Conservation (phyloP, 2,888 invertebrate species). For the Boloria selene region DNA sequence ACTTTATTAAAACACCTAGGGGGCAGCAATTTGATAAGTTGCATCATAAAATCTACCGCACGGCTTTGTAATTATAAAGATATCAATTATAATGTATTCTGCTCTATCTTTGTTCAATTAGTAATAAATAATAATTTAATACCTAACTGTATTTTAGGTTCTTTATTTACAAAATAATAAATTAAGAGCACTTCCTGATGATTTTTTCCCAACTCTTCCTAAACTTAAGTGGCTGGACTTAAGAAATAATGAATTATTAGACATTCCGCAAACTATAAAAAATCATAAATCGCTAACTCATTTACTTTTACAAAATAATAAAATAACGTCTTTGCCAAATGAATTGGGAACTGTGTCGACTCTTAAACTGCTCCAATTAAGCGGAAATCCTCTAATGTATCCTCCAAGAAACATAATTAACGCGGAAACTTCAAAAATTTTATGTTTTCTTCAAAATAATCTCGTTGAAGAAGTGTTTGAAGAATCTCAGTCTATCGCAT, state of each 20-base stretch:
- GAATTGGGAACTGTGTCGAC: slow-evolving; percentile 84
- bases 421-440: slow-evolving; percentile 69
- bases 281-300: slow-evolving; percentile 83
- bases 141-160: slow-evolving; percentile 56
- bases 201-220: slow-evolving; percentile 81
- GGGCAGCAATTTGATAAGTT: no score
- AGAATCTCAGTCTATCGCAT: slow-evolving; percentile 61
- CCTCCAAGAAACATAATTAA: slow-evolving; percentile 80
- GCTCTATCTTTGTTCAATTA: background rate
- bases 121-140: no score
- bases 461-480: slow-evolving; percentile 54
- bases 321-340: slow-evolving; percentile 81
- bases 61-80: background rate
- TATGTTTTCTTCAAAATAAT: slow-evolving; percentile 65
- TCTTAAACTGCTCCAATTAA: slow-evolving; percentile 83
- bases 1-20: no score
- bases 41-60: no score
- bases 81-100: slow-evolving; percentile 1
- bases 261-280: slow-evolving; percentile 81
- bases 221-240: slow-evolving; percentile 85
- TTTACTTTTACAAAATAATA: slow-evolving; percentile 84
- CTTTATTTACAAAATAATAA: slow-evolving; percentile 80
- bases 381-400: slow-evolving; percentile 83
- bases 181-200: slow-evolving; percentile 77
- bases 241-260: slow-evolving; percentile 82